Percentiles rank a stretch among this genome's conserved stretches.
These are phyloP conservation scores for Frieseomelitta varia DNA, from an alignment of 1,140 invertebrate genomes.

Conservation along the genomic window DNA sequence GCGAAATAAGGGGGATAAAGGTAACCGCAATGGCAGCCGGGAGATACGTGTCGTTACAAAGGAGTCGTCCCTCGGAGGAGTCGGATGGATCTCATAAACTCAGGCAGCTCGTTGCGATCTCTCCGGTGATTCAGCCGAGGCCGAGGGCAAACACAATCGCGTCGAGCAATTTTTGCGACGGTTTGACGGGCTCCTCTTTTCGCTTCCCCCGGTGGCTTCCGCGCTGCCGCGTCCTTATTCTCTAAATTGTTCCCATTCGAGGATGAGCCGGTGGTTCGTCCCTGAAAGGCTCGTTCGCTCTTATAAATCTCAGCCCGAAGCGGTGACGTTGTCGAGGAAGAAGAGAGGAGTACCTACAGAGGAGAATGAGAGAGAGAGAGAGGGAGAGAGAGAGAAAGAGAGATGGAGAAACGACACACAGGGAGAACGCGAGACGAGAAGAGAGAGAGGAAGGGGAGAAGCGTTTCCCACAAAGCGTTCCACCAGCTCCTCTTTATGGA, in stretches of 20 bases:
- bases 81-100: constrained; percentile 48
- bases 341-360: constrained; percentile 25
- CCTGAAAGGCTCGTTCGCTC: constrained; percentile 74
- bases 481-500: constrained; percentile 66
- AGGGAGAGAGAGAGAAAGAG: constrained; percentile 45
- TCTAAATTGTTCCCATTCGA: constrained; percentile 78
- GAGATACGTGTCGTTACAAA: constrained; percentile 46
- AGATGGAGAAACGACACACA: constrained; percentile 41
- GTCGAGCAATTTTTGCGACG: constrained; percentile 53
- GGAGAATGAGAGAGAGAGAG: constrained; percentile 27
- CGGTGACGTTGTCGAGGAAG: constrained; percentile 40
- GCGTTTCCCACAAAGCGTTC: constrained; percentile 66
- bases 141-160: constrained; percentile 38
- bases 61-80: constrained; percentile 14
- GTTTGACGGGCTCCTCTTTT: constrained; percentile 20
- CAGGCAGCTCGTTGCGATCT: constrained; percentile 21
- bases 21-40: constrained; percentile 5
- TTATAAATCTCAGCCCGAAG: constrained; percentile 77
- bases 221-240: constrained; percentile 66
- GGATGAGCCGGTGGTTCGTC: constrained; percentile 70
- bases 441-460: constrained; percentile 42
- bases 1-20: constrained; percentile 16
- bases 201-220: constrained; percentile 42
- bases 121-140: constrained; percentile 18
- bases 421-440: constrained; percentile 21